These are phyloP conservation scores for Ophioderma brevispina DNA, from an alignment of 35 echinoderm and acorn worm genomes.

Conservation along the genomic window DNA sequence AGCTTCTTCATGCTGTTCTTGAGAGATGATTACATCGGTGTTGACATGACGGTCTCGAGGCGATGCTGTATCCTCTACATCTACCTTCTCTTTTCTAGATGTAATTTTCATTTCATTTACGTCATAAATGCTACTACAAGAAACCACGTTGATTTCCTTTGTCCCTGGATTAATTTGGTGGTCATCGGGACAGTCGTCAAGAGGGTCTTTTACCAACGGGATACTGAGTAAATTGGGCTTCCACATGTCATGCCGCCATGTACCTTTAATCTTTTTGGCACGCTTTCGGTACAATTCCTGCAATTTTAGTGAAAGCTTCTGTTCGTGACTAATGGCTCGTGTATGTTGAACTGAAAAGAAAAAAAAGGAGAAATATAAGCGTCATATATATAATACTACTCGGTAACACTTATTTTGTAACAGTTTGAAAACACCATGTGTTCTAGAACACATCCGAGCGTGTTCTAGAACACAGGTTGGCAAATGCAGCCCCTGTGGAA, in stretches of 20 bases:
- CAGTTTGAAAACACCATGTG: too few relatives aligned
- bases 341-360: neutral
- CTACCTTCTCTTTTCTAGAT: neutral
- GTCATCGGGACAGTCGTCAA: neutral
- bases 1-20: neutral
- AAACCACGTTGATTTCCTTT: neutral
- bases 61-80: neutral
- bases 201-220: conserved; percentile 30
- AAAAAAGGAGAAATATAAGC: neutral
- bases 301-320: conserved; percentile 26
- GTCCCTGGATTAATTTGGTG: neutral
- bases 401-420: too few relatives aligned
- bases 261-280: conserved; percentile 23
- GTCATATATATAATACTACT: neutral
- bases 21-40: too few relatives aligned
- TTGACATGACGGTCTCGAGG: too few relatives aligned
- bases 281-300: conserved; percentile 41
- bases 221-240: conserved; percentile 24
- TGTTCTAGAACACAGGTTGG: too few relatives aligned
- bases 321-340: conserved; percentile 22
- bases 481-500: too few relatives aligned
- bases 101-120: neutral
- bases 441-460: too few relatives aligned
- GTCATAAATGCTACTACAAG: neutral
- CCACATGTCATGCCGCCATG: conserved; percentile 9